Evolutionary conservation across 2,888 invertebrate genomes (phyloP), one percentile per base, ranked within the genome.

Genomic region (Phragmatobia fuliginosa): DNA sequence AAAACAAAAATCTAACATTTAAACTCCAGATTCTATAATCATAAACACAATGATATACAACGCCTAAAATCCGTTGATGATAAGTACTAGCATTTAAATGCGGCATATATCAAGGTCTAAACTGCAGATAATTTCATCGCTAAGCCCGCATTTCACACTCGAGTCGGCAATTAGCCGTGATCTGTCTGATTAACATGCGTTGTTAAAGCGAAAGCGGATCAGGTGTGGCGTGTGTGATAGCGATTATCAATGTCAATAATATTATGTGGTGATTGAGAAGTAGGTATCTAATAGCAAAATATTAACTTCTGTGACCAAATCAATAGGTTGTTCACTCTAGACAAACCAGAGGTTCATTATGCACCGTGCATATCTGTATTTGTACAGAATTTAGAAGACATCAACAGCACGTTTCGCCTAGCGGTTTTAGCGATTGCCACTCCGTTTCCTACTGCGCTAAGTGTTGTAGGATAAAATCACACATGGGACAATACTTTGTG

Each of bases 81-180:
- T 79, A 79, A 80, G 73, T 79, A 74, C 74, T 83, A 84, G 80
- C 83, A 83, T 87, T 87, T 87, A 89, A 77, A 90, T 88, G 82
- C 86, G 81, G 83, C 83, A 88, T 91, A 79, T 76, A 90, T 93
- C 90, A 91, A 82, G 84, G 87, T 67, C 88, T 90, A 88, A 91
- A 91, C 88, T 91, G 90, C 90, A 91, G 92, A 93, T 93, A 93
- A 94, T 94, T 94, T 93, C 88, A 91, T 92, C 90, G 90, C 91
- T 92, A 91, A 93, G 90, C 93, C 93, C 92, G 93, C 92, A 93
- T 92, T 93, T 93, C 93, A 91, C 93, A 92, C 93, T 93, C 87
- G 88, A 91, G 85, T 90, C 90, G 88, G 91, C 94, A 94, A 94
- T 94, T 93, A 93, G 88, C 88, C 86, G 89, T 90, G 92, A 93